Evolutionary conservation across 2,888 invertebrate genomes (phyloP), one percentile per base, ranked within the genome.

Genomic region (Synergus laeviventris): DNA sequence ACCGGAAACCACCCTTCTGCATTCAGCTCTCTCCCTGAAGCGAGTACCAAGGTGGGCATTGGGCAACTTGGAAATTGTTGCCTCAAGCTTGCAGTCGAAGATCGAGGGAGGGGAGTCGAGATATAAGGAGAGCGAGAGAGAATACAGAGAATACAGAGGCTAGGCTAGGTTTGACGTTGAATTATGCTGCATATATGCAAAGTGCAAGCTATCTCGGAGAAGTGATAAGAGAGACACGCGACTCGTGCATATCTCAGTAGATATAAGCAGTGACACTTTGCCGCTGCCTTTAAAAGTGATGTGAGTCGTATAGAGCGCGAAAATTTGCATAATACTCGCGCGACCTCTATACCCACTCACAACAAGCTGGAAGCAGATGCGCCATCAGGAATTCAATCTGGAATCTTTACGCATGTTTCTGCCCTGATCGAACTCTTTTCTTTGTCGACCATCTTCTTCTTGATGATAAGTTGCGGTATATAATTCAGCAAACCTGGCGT

Each of bases 141-240:
- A 18, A 45, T 45, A n/a, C 16, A 38, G 1, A 49, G 49, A 70
- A 36, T 45, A 24, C 66, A 76, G 77, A 74, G 75, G 73, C 75
- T 76, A 76, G 74, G 76, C 74, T 78, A 79, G 84, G 84, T 87
- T 87, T 82, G 87, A 85, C 86, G 88, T 89, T 89, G 89, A 90
- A 89, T 90, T 88, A 89, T 89, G 88, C 87, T 86, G 87, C 85
- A 87, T 88, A 87, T 88, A 89, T 89, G 90, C 88, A 90, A 89
- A 90, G 87, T 85, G 87, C 87, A 84, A 88, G 88, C 87, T 89
- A 89, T 89, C 89, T 88, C 84, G 84, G 81, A 85, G 81, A 86
- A 86, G 87, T 88, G 90, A 89, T 90, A 90, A 89, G 89, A 84
- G 86, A 87, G 89, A 89, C 89, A 89, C 89, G 89, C 88, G 89